Evolutionary conservation across 2,797 vertebrate species (phyloP).

Genomic region (Ciconia nigra): DNA sequence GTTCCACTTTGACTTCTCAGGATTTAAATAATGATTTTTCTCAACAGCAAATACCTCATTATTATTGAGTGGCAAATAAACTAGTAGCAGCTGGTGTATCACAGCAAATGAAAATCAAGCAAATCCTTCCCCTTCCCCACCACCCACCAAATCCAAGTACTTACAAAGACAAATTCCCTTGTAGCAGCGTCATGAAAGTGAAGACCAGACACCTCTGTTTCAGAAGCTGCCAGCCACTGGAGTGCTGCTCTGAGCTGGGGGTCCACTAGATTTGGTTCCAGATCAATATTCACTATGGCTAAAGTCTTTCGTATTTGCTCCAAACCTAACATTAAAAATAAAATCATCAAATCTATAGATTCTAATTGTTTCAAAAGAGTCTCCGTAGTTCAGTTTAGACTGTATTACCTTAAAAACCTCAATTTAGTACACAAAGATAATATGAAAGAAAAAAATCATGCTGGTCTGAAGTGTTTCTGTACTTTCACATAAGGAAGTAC

Average conservation of each 20-base stretch:
- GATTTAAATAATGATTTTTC: background rate
- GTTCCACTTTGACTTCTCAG: background rate
- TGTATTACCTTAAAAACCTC: background rate
- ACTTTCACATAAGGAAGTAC: background rate
- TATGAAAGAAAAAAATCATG: background rate
- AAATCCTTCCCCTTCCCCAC: background rate
- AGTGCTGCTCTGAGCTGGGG: slow-evolving; percentile 86
- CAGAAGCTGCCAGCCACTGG: slow-evolving; percentile 92
- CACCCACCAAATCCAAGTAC: slow-evolving; percentile 11
- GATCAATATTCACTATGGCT: slow-evolving; percentile 82
- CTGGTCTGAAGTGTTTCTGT: background rate
- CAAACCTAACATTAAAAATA: slow-evolving; percentile 73
- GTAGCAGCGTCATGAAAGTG: slow-evolving; percentile 76
- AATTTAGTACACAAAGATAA: background rate
- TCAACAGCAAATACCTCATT: background rate
- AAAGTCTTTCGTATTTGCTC: slow-evolving; percentile 72
- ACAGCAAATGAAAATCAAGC: background rate
- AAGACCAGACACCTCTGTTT: slow-evolving; percentile 83
- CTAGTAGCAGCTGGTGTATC: background rate
- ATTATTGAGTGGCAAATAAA: background rate
- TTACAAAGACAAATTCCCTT: slow-evolving; percentile 87
- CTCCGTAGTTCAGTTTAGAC: background rate
- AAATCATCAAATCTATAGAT: background rate
- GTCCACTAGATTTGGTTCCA: slow-evolving; percentile 78
- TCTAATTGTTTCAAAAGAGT: background rate